phyloP scores from a whole-genome alignment of 2,888 invertebrate genomes.

The Calliopum simillimum region DNA sequence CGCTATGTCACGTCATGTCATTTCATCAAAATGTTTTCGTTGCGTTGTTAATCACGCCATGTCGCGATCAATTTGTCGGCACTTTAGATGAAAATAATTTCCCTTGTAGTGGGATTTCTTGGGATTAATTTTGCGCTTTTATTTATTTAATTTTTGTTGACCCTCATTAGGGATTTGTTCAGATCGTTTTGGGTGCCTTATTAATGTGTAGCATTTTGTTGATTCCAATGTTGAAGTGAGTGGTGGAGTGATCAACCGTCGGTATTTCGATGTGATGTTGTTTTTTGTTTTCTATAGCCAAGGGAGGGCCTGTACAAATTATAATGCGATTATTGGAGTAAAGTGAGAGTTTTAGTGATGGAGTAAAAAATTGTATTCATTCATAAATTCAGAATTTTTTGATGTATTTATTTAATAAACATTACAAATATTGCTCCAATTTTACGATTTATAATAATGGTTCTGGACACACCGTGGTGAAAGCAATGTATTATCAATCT shows the following conservation, averaged over 20 bases:
- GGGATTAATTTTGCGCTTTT: slow-evolving; percentile 35
- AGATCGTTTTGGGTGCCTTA: slow-evolving; percentile 43
- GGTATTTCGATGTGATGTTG: slow-evolving; percentile 33
- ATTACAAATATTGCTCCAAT: too few relatives aligned
- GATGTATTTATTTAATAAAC: too few relatives aligned
- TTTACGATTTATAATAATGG: too few relatives aligned
- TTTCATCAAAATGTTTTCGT: slow-evolving; percentile 46
- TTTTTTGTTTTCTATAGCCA: slow-evolving; percentile 49
- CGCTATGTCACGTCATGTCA: slow-evolving; percentile 52
- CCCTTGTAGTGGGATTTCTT: slow-evolving; percentile 8
- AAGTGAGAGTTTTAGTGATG: slow-evolving; percentile 44
- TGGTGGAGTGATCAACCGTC: too few relatives aligned
- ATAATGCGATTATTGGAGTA: slow-evolving; percentile 40
- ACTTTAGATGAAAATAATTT: slow-evolving; percentile 47
- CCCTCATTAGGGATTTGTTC: slow-evolving; percentile 56
- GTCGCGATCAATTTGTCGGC: slow-evolving; percentile 53
- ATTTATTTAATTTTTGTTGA: slow-evolving; percentile 43
- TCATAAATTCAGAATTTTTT: not conserved
- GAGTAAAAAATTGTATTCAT: slow-evolving; percentile 39
- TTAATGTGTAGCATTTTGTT: slow-evolving; percentile 44
- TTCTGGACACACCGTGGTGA: too few relatives aligned
- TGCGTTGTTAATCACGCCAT: slow-evolving; percentile 58
- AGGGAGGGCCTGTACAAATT: slow-evolving; percentile 47
- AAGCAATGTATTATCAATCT: too few relatives aligned
- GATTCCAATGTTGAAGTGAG: too few relatives aligned